A percentile compares a stretch with the other conserved stretches of the same genome.
phyloP scores from a whole-genome alignment of 2,888 invertebrate genomes.

The Tyria jacobaeae region DNA sequence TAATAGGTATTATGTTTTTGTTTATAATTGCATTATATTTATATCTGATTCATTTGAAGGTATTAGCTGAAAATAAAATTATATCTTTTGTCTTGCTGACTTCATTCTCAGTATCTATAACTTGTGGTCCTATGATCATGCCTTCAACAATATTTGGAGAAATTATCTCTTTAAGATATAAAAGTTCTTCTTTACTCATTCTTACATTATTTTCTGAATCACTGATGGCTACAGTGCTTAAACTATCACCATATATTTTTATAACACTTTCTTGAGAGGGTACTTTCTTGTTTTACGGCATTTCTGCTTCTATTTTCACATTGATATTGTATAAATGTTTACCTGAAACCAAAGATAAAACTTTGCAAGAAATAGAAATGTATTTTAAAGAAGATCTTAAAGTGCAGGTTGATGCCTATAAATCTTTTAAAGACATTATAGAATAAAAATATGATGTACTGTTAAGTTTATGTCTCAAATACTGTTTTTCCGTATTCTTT shows the following conservation, averaged over 20 bases:
- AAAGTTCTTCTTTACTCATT: conserved; percentile 59
- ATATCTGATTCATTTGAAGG: conserved; percentile 55
- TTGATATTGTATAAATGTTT: conserved; percentile 58
- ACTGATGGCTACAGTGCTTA: conserved; percentile 59
- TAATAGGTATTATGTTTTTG: conserved; percentile 60
- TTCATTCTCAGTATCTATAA: conserved; percentile 63
- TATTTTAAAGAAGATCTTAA: conserved; percentile 52
- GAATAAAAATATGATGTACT: conserved; percentile 32
- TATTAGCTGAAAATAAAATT: conserved; percentile 58
- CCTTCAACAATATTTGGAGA: conserved; percentile 64
- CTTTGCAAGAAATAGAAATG: conserved; percentile 61
- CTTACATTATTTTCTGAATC: conserved; percentile 57
- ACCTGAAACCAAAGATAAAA: conserved; percentile 66
- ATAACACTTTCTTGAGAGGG: conserved; percentile 59
- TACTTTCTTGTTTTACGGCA: conserved; percentile 61
- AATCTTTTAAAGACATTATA: conserved; percentile 48
- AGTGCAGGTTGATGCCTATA: conserved; percentile 34
- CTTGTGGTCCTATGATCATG: conserved; percentile 71
- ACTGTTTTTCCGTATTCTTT: no score
- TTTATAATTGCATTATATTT: conserved; percentile 65
- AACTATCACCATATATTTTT: conserved; percentile 64
- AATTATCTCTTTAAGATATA: conserved; percentile 63
- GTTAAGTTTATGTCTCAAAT: neutral
- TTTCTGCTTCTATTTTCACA: conserved; percentile 57
- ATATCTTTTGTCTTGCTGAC: conserved; percentile 59